phyloP scores from a whole-genome alignment of 2,113 vertebrate genomes.

The Oophaga pumilio region DNA sequence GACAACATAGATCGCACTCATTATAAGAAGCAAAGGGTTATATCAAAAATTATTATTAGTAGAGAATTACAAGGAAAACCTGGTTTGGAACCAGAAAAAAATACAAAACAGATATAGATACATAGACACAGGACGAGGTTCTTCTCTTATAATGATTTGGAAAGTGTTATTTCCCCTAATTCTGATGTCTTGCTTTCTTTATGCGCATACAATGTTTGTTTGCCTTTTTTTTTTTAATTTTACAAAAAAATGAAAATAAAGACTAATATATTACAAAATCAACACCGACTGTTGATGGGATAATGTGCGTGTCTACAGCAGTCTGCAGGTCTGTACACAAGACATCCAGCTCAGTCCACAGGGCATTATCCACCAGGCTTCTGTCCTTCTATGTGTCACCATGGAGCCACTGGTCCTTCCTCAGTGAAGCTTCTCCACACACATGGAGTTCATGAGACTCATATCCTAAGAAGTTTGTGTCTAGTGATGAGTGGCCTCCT shows the following conservation, averaged over 20 bases:
- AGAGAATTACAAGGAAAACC: conserved; percentile 99
- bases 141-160: conserved; percentile 94
- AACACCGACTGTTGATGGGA: conserved; percentile 88
- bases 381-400: conserved; percentile 72
- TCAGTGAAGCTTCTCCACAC: conserved; percentile 62
- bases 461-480: conserved; percentile 66
- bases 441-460: conserved; percentile 65
- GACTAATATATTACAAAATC: conserved; percentile 99
- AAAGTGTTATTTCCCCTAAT: conserved; percentile 98
- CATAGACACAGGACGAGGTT: conserved; percentile 98
- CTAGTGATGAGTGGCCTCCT: conserved; percentile 56
- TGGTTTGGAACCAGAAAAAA: conserved; percentile 99
- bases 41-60: conserved; percentile 99
- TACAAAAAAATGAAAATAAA: conserved; percentile 99
- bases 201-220: conserved; percentile 96
- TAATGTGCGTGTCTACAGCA: conserved; percentile 72
- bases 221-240: conserved; percentile 75
- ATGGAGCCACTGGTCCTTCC: conserved; percentile 73
- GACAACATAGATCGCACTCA: conserved; percentile 99
- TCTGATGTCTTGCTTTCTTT: conserved; percentile 92
- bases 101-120: conserved; percentile 99
- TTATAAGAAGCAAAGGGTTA: conserved; percentile 99
- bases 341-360: conserved; percentile 92
- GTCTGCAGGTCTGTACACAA: conserved; percentile 95
- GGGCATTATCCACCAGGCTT: conserved; percentile 77